phyloP scores from a whole-genome alignment of 2,888 invertebrate genomes.

The Epiperipatus broadwayi region DNA sequence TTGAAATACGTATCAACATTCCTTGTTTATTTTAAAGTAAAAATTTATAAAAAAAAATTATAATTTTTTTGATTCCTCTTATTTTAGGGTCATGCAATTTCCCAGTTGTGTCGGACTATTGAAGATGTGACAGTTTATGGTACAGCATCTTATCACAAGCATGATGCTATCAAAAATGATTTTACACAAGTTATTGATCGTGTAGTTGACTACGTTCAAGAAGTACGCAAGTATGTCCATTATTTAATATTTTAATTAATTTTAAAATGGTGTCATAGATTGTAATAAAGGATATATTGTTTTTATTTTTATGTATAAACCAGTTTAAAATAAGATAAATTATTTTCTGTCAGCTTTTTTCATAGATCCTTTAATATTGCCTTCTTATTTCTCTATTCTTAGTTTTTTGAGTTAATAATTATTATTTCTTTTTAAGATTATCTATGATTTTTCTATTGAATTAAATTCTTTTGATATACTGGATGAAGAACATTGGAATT shows the following conservation, averaged over 20 bases:
- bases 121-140: constrained; percentile 62
- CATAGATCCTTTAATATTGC: too few relatives aligned
- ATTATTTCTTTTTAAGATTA: too few relatives aligned
- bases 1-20: too few relatives aligned
- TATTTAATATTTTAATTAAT: constrained; percentile 3
- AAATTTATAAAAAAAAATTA: too few relatives aligned
- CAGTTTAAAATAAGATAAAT: not conserved
- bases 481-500: too few relatives aligned
- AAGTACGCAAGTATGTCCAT: constrained; percentile 52
- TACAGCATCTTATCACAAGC: constrained; percentile 62
- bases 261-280: too few relatives aligned
- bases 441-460: too few relatives aligned
- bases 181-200: constrained; percentile 61
- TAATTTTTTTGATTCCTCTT: not conserved
- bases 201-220: constrained; percentile 57
- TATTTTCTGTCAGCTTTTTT: too few relatives aligned
- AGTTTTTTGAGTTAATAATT: too few relatives aligned
- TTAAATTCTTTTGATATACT: too few relatives aligned
- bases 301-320: not conserved
- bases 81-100: constrained; percentile 59
- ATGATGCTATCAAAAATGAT: constrained; percentile 51
- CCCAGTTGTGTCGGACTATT: constrained; percentile 58
- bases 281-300: not conserved
- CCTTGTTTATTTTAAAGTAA: too few relatives aligned
- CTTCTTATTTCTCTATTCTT: too few relatives aligned